A percentile compares a stretch with the other conserved stretches of the same genome.
Conservation (phyloP, 2,113 vertebrate species). For the Oncorhynchus keta region DNA sequence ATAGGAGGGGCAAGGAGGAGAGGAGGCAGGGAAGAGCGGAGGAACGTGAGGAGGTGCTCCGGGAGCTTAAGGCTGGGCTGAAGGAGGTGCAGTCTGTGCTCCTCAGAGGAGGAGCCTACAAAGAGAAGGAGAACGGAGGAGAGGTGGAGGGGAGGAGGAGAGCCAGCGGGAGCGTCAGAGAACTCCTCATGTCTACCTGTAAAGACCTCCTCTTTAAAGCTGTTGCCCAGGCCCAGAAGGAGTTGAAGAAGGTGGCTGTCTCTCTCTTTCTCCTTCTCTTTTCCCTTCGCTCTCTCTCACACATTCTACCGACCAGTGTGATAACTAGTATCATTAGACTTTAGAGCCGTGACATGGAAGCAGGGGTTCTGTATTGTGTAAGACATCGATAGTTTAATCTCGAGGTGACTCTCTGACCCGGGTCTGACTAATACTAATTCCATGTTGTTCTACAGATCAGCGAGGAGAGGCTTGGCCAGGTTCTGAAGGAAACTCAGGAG, state of each 20-base stretch:
- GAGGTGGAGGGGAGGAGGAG: slow-evolving; percentile 27
- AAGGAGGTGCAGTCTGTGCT: slow-evolving; percentile 70
- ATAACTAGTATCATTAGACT: not conserved
- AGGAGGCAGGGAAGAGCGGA: slow-evolving; percentile 68
- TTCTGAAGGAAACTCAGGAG: slow-evolving; percentile 64
- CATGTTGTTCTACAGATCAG: slow-evolving; percentile 48
- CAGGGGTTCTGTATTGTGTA: not conserved
- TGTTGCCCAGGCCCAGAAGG: slow-evolving; percentile 64
- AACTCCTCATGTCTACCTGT: slow-evolving; percentile 71
- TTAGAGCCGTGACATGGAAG: not conserved
- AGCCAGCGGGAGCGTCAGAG: slow-evolving; percentile 61
- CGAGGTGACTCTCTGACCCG: not conserved
- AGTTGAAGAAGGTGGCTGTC: slow-evolving; percentile 79
- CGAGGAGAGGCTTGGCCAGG: slow-evolving; percentile 57
- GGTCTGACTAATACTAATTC: not conserved
- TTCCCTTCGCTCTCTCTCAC: not conserved
- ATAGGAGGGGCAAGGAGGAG: slow-evolving; percentile 65
- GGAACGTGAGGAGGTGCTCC: slow-evolving; percentile 66
- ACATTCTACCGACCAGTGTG: too few relatives aligned
- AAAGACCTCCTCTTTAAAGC: slow-evolving; percentile 61
- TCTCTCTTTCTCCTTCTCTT: not conserved
- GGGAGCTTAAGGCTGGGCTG: slow-evolving; percentile 58
- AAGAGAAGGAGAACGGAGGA: slow-evolving; percentile 38
- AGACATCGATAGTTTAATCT: not conserved
- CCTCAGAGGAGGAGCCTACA: slow-evolving; percentile 26